Percentiles rank a stretch among this genome's conserved stretches.
These are phyloP conservation scores for Tinea trinotella DNA, from an alignment of 2,888 invertebrate genomes.

Conservation along the genomic window DNA sequence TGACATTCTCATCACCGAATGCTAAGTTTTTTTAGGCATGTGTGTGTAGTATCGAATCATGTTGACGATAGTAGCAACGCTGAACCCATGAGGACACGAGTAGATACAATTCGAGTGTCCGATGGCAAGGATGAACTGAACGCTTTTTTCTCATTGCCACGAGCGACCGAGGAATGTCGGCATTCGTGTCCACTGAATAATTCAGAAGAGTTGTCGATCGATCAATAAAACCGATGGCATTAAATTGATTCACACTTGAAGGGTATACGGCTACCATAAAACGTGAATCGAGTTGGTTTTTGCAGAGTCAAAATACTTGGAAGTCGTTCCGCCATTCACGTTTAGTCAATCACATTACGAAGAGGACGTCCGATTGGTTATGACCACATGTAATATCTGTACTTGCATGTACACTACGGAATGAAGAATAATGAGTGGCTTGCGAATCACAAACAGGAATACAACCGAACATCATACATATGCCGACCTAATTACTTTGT, in stretches of 20 bases:
- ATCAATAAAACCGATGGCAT: slow-evolving; percentile 68
- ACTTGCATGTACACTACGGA: background rate
- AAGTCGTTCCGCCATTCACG: slow-evolving; percentile 56
- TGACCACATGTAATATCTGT: slow-evolving; percentile 2
- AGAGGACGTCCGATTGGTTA: slow-evolving; percentile 40
- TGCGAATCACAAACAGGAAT: background rate
- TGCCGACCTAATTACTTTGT: background rate
- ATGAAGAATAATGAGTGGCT: slow-evolving; percentile 1
- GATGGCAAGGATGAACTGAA: slow-evolving; percentile 25
- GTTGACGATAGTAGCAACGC: slow-evolving; percentile 46
- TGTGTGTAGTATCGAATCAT: slow-evolving; percentile 32
- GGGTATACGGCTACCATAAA: slow-evolving; percentile 58
- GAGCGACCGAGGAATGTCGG: slow-evolving; percentile 54
- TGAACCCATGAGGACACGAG: slow-evolving; percentile 29
- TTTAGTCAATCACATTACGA: slow-evolving; percentile 44
- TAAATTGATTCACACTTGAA: slow-evolving; percentile 69
- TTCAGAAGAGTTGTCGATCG: slow-evolving; percentile 66
- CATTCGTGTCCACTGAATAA: slow-evolving; percentile 67
- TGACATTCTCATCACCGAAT: slow-evolving; percentile 72
- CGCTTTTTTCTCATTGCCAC: slow-evolving; percentile 54
- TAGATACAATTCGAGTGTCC: slow-evolving; percentile 38
- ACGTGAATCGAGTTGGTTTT: slow-evolving; percentile 46
- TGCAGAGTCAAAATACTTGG: slow-evolving; percentile 57
- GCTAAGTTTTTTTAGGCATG: slow-evolving; percentile 45
- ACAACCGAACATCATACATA: background rate